A percentile compares a stretch with the other conserved stretches of the same genome.
Conservation (phyloP, 2,888 invertebrate genomes). For the Dicycla oo region DNA sequence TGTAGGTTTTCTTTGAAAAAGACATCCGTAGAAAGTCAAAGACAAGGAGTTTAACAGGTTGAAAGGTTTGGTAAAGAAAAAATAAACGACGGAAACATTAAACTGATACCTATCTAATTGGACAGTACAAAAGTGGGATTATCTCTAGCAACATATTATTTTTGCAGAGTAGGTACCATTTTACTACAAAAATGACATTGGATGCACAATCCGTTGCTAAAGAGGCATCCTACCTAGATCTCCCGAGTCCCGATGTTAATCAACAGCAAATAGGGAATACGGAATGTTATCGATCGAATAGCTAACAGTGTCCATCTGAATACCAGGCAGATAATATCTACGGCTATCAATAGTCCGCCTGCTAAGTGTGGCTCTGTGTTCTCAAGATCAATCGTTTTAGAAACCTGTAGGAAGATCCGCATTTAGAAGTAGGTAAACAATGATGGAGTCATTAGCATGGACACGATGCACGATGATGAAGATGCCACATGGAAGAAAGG, state of each 20-base stretch:
- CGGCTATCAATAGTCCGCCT: slow-evolving; percentile 1
- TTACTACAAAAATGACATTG: not conserved
- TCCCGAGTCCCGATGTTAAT: slow-evolving; percentile 16
- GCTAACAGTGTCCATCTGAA: slow-evolving; percentile 5
- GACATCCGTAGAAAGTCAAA: not conserved
- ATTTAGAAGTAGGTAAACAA: not conserved
- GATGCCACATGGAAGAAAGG: not conserved
- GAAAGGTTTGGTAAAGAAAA: not conserved
- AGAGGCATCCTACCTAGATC: not conserved
- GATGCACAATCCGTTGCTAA: not conserved
- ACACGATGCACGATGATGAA: not conserved
- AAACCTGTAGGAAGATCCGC: not conserved
- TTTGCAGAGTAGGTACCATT: not conserved
- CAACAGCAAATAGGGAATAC: slow-evolving; percentile 7
- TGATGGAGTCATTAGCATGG: not conserved
- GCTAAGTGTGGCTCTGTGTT: not conserved
- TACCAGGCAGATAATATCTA: slow-evolving; percentile 8
- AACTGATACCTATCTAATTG: not conserved
- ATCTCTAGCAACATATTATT: too few species aligned
- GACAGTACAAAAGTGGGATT: not conserved
- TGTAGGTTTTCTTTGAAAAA: not conserved
- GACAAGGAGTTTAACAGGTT: not conserved
- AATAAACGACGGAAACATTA: not conserved
- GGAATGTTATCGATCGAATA: slow-evolving; percentile 29
- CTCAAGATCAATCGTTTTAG: not conserved